Conservation (phyloP, 2,797 vertebrate species). For the Gallirallus australis region DNA sequence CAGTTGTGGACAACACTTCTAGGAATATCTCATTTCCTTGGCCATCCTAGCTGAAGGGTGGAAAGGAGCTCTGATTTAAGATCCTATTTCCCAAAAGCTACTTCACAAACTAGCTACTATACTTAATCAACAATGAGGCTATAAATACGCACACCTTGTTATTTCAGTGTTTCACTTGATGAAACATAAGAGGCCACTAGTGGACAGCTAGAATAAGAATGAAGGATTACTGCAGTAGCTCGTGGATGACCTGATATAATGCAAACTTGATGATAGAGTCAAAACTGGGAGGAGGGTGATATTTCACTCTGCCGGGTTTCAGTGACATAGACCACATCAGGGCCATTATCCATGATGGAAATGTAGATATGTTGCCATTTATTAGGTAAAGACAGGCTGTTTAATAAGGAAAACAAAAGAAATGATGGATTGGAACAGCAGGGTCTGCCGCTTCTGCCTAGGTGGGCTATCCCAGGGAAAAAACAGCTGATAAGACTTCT, state of each 20-base stretch:
- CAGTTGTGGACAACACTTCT: constrained; percentile 37
- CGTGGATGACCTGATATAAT: constrained; percentile 48
- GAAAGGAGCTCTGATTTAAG: constrained; percentile 60
- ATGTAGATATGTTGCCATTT: constrained; percentile 44
- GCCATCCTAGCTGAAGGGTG: neutral
- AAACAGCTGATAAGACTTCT: neutral
- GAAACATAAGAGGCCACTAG: constrained; percentile 53
- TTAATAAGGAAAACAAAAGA: constrained; percentile 40
- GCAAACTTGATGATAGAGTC: constrained; percentile 41
- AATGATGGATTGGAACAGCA: neutral
- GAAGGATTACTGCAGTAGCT: constrained; percentile 59
- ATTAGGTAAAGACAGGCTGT: constrained; percentile 24
- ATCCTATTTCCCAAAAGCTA: constrained; percentile 29
- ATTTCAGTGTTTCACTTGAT: constrained; percentile 52
- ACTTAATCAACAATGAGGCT: constrained; percentile 55
- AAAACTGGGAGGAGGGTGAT: constrained; percentile 28
- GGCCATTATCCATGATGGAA: constrained; percentile 42
- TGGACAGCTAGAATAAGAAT: constrained; percentile 64
- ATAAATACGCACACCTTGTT: constrained; percentile 59
- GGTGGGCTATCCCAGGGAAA: neutral
- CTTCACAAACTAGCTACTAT: constrained; percentile 45
- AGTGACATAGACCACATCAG: constrained; percentile 38
- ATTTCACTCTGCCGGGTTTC: constrained; percentile 50
- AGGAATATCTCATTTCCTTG: constrained; percentile 30
- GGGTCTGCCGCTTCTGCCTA: neutral